These are phyloP conservation scores for Apamea crenata DNA, from an alignment of 2,888 invertebrate genomes.

Conservation along the genomic window DNA sequence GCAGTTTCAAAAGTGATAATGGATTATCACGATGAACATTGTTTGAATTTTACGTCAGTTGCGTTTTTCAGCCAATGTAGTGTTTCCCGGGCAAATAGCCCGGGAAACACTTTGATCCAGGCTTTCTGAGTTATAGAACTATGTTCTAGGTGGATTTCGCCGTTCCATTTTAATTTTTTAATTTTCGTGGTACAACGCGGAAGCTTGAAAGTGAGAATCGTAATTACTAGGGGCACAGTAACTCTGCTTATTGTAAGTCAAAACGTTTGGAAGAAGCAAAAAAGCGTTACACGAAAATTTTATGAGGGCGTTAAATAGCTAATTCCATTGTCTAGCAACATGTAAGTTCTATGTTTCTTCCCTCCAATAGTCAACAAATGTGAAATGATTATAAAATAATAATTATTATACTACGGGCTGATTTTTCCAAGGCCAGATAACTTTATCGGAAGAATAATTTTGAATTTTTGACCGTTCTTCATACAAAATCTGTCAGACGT, in stretches of 20 bases:
- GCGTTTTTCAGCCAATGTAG: constrained; percentile 2
- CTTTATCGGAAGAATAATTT: no score
- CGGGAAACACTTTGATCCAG: constrained; percentile 1
- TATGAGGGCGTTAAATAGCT: neutral
- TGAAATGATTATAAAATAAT: no score
- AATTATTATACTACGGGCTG: no score
- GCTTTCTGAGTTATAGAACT: neutral
- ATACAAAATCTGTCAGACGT: no score
- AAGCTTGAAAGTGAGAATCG: neutral
- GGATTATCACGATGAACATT: neutral
- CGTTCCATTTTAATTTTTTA: neutral
- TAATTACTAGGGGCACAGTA: neutral
- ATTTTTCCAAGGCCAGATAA: no score
- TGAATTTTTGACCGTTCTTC: no score
- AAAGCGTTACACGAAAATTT: neutral
- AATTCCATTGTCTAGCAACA: neutral
- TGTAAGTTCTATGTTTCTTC: no score
- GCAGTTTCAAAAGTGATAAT: constrained; percentile 5
- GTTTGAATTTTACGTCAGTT: neutral
- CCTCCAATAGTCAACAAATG: no score
- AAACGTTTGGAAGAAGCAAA: neutral
- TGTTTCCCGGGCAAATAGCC: no score
- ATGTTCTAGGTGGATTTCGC: neutral
- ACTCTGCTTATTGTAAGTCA: neutral
- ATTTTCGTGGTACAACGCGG: neutral